These are phyloP conservation scores for Panulirus ornatus DNA, from an alignment of 1,140 invertebrate species.

Conservation along the genomic window DNA sequence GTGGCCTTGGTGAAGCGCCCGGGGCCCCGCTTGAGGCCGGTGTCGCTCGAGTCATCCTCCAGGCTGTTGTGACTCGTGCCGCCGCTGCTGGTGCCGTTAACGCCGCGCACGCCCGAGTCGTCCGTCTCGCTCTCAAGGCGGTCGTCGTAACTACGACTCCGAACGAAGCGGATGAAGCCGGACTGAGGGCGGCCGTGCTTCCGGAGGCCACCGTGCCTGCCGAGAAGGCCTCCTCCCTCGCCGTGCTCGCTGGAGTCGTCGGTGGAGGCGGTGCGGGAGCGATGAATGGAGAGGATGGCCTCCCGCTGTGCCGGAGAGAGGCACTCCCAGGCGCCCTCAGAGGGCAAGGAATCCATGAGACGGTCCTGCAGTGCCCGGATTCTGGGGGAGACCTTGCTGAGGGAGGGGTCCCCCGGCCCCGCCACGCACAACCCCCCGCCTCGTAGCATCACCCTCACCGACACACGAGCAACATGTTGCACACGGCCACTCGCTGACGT, in stretches of 20 bases:
- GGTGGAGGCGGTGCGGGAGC: slow-evolving; percentile 32
- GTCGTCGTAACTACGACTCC: slow-evolving; percentile 73
- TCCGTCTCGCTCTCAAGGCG: slow-evolving; percentile 74
- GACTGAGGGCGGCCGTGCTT: background rate
- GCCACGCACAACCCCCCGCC: slow-evolving; percentile 65
- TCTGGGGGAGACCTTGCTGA: slow-evolving; percentile 67
- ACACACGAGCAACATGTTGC: slow-evolving; percentile 19
- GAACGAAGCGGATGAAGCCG: slow-evolving; percentile 9
- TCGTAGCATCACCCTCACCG: slow-evolving; percentile 42
- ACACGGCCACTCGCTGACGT: background rate
- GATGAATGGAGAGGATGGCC: slow-evolving; percentile 71
- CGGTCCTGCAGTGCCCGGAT: slow-evolving; percentile 71
- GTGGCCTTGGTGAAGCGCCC: slow-evolving; percentile 61
- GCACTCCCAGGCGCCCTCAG: slow-evolving; percentile 74
- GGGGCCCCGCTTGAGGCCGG: slow-evolving; percentile 52
- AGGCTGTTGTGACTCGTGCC: slow-evolving; percentile 68
- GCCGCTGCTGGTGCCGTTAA: slow-evolving; percentile 63
- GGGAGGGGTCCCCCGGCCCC: slow-evolving; percentile 63
- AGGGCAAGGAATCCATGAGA: slow-evolving; percentile 71
- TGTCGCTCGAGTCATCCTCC: slow-evolving; percentile 72
- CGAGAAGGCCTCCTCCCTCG: slow-evolving; percentile 4
- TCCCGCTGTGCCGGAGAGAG: slow-evolving; percentile 72
- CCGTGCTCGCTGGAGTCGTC: slow-evolving; percentile 63
- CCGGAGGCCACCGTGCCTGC: slow-evolving; percentile 16
- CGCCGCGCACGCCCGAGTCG: slow-evolving; percentile 72